Base-by-base conservation (phyloP, 1,140 invertebrate genomes). In the Rhizoglyphus robini region DNA sequence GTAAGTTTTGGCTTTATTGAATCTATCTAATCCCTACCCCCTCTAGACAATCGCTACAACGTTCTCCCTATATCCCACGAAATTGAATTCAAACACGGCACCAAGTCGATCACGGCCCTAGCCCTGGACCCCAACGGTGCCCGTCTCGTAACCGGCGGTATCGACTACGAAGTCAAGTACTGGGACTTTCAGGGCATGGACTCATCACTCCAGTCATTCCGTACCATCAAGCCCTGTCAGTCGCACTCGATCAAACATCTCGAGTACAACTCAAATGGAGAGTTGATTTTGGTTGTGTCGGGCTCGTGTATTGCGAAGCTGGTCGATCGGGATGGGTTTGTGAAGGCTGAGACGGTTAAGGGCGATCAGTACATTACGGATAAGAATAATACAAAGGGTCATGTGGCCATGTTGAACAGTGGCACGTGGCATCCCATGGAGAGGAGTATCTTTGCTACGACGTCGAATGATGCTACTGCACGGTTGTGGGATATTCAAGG, bases 131-230 rank as follows among this genome's bases (percentile, higher is more conserved):
- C 90, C 0, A 88, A 91, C 30, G 96, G 95, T 20, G 88, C 90
- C 20, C 79, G 95, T 30, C 76, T 98, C 15, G 89, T 91, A 0
- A 88, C 88, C n/a, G 94, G 95, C 11, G 77, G 79, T 4, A 83
- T 90, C 29, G 93, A 98, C 73, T 99, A 96, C 77, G 90, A 96
- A 70, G 86, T 99, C 0, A 87, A 86, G 65, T 88, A 98, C 69
- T 99, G 91, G 90, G 95, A 99, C 77, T 99, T 98, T 81, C 87
- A 90, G 65, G 94, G 94, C 8, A 97, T 99, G 92, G 93, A 98
- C 76, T 82, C 86, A 0, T 84, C 86, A 0, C 81, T 96, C 77
- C 82, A 87, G 60, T 88, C 88, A 68, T 98, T 97, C 73, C 81
- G 95, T n/a, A 88, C 86, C 0, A 76, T 96, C 5, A 84, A 87